Percentiles rank a stretch among this genome's conserved stretches.
phyloP scores from a whole-genome alignment of 2,888 invertebrate species.

The Ecdyonurus torrentis region DNA sequence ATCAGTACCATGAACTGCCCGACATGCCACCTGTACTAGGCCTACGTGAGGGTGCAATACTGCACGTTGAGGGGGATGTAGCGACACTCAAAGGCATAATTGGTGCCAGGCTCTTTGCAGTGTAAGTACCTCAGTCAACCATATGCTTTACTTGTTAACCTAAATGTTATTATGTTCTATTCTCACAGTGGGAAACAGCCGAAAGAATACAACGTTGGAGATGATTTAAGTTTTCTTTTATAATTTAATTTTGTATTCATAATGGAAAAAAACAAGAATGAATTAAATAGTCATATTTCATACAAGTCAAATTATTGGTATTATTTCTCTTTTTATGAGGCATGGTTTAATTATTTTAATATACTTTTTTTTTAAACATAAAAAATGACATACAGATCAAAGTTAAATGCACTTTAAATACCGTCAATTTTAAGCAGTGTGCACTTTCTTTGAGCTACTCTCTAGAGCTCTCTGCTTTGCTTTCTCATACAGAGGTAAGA shows the following conservation, averaged over 20 bases:
- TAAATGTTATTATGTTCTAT: background rate
- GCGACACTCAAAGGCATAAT: slow-evolving; percentile 42
- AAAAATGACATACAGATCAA: no score
- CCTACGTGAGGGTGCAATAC: slow-evolving; percentile 50
- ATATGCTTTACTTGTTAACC: background rate
- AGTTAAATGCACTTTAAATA: background rate
- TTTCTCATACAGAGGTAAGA: slow-evolving; percentile 75
- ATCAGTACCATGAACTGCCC: slow-evolving; percentile 45
- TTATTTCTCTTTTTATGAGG: no score
- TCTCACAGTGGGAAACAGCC: background rate
- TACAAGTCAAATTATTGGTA: background rate
- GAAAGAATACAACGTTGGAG: background rate
- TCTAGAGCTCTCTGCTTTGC: slow-evolving; percentile 61
- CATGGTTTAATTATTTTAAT: no score
- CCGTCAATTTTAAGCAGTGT: background rate
- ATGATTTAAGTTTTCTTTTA: background rate
- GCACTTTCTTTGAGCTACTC: slow-evolving; percentile 33
- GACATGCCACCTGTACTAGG: slow-evolving; percentile 45
- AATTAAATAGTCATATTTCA: background rate
- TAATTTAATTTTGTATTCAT: background rate
- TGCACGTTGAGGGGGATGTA: slow-evolving; percentile 39
- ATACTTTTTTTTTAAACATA: no score
- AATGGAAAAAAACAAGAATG: no score
- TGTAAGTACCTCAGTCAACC: slow-evolving; percentile 39
- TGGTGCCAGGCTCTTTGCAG: slow-evolving; percentile 44